phyloP scores from a whole-genome alignment of 1,140 invertebrate species.

The Sinonovacula constricta region DNA sequence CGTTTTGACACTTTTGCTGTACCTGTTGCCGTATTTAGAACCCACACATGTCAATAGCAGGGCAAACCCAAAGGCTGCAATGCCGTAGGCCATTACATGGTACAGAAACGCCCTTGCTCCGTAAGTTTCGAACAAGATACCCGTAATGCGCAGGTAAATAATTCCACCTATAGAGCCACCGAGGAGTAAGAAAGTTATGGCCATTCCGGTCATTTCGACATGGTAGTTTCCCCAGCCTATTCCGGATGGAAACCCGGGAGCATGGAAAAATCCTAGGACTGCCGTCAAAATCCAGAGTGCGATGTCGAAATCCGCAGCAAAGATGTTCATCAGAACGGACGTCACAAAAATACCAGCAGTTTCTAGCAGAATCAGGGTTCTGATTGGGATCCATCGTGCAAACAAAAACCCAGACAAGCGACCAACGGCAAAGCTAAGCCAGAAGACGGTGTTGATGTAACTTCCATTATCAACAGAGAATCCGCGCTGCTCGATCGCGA shows the following conservation, averaged over 20 bases:
- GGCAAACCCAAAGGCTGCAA: slow-evolving; percentile 11
- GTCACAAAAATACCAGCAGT: slow-evolving; percentile 46
- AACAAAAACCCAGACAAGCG: slow-evolving; percentile 58
- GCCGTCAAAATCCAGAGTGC: slow-evolving; percentile 55
- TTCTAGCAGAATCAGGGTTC: slow-evolving; percentile 60
- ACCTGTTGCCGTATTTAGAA: slow-evolving; percentile 40
- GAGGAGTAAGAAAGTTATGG: slow-evolving; percentile 57
- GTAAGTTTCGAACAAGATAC: slow-evolving; percentile 59
- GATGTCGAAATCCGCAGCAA: slow-evolving; percentile 42
- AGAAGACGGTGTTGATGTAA: slow-evolving; percentile 61
- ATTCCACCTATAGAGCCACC: slow-evolving; percentile 61
- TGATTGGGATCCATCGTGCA: slow-evolving; percentile 57
- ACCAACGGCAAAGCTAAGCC: slow-evolving; percentile 63
- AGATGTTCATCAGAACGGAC: slow-evolving; percentile 53
- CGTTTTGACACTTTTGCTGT: background rate
- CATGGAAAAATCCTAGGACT: slow-evolving; percentile 56
- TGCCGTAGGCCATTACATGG: slow-evolving; percentile 51
- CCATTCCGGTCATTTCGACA: slow-evolving; percentile 59
- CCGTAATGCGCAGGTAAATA: slow-evolving; percentile 56
- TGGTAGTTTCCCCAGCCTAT: slow-evolving; percentile 61
- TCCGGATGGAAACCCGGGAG: slow-evolving; percentile 58
- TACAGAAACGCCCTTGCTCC: slow-evolving; percentile 57
- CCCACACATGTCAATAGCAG: slow-evolving; percentile 33
- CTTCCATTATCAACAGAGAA: slow-evolving; percentile 57
- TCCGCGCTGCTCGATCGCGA: slow-evolving; percentile 56